A percentile compares a stretch with the other conserved stretches of the same genome.
Conservation (phyloP, 2,113 vertebrate genomes). For the Columbina picui region DNA sequence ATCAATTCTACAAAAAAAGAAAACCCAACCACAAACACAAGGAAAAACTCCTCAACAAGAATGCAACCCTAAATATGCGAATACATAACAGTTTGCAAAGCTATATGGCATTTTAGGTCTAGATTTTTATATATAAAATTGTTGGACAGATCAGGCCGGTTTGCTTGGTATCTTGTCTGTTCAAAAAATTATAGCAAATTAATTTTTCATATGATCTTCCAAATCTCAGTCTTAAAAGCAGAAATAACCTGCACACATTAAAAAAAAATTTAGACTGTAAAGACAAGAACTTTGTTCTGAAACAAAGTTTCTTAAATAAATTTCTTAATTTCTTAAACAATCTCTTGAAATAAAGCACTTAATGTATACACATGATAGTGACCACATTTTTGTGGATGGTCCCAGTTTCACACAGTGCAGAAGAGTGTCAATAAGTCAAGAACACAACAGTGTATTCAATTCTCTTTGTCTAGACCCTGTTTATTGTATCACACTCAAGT, state of each 20-base stretch:
- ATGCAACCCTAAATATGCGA: not conserved
- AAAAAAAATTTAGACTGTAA: not conserved
- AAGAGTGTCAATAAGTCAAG: not conserved
- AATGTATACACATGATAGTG: not conserved
- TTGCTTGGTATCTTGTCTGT: not conserved
- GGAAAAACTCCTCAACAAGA: not conserved
- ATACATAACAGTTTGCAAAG: not conserved
- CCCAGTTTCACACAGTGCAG: not conserved
- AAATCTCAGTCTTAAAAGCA: not conserved
- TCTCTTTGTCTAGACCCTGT: not conserved
- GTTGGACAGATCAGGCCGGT: not conserved
- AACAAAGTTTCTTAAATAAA: not conserved
- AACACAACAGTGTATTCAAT: not conserved
- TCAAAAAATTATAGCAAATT: not conserved
- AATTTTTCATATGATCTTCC: not conserved
- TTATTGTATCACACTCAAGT: not conserved
- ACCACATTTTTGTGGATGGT: not conserved
- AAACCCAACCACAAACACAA: not conserved
- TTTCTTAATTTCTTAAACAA: not conserved
- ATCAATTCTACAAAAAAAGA: not conserved
- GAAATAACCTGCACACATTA: not conserved
- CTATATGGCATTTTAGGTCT: not conserved
- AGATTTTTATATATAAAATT: not conserved
- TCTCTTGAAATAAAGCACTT: not conserved
- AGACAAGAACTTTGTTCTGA: not conserved